A percentile compares a stretch with the other conserved stretches of the same genome.
Conservation (phyloP, 2,888 invertebrate species). For the Lamellibrachia satsuma region DNA sequence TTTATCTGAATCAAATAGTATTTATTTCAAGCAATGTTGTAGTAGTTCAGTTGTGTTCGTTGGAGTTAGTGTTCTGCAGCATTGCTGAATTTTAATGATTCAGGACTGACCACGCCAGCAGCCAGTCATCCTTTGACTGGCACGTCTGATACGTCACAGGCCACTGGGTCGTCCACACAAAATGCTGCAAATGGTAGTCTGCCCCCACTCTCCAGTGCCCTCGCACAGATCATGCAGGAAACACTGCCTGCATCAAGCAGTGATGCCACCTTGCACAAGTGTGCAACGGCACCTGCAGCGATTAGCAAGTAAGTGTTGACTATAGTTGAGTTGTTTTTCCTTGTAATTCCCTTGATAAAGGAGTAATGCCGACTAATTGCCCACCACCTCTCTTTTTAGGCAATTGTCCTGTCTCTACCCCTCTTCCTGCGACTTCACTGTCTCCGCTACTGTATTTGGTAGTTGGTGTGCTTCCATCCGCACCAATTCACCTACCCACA, state of each 20-base stretch:
- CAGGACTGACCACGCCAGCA: background rate
- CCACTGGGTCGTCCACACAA: constrained; percentile 22
- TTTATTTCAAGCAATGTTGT: background rate
- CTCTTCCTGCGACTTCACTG: too few species aligned
- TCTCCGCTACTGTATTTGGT: too few species aligned
- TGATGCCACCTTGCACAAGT: background rate
- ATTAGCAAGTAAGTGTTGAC: background rate
- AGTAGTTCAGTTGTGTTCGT: background rate
- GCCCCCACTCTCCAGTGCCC: constrained; percentile 20
- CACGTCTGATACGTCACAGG: constrained; percentile 22
- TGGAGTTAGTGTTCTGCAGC: background rate
- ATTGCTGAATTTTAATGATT: background rate
- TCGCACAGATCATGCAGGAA: constrained; percentile 24
- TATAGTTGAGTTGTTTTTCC: background rate
- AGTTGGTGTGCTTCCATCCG: too few species aligned
- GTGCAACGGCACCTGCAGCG: constrained; percentile 4
- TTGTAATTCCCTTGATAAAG: too few species aligned
- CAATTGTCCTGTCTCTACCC: too few species aligned
- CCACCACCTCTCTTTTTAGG: too few species aligned
- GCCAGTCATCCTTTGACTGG: background rate
- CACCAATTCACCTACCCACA: too few species aligned
- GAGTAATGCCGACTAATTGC: too few species aligned
- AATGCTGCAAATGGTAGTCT: constrained; percentile 27
- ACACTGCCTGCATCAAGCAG: constrained; percentile 1
- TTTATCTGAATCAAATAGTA: background rate